These are phyloP conservation scores for Cerceris ruficornis DNA, from an alignment of 2,888 invertebrate genomes.

Conservation along the genomic window DNA sequence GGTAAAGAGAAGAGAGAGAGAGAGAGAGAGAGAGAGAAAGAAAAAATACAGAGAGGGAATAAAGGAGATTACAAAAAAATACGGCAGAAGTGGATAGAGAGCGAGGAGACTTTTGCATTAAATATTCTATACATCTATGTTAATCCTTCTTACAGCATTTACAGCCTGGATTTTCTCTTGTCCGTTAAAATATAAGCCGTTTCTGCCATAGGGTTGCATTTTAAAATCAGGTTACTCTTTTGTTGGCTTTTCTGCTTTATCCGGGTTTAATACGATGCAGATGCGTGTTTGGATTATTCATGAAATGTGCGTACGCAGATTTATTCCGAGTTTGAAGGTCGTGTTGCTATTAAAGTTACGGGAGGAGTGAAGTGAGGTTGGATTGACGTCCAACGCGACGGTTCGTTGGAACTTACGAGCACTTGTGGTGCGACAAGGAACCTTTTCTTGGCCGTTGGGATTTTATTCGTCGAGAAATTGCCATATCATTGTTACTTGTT, in stretches of 20 bases:
- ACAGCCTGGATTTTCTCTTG: constrained; percentile 6
- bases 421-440: no score
- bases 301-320: not conserved
- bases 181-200: not conserved
- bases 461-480: no score
- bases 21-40: not conserved
- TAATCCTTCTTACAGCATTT: constrained; percentile 1
- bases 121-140: constrained; percentile 23
- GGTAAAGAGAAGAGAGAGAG: not conserved
- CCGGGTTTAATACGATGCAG: not conserved
- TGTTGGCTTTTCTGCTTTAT: not conserved
- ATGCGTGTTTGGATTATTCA: not conserved
- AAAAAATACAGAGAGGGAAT: not conserved
- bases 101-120: constrained; percentile 7
- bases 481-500: no score
- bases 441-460: no score
- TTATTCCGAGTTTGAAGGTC: no score
- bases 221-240: not conserved
- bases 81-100: constrained; percentile 1
- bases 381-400: no score
- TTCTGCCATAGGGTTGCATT: not conserved
- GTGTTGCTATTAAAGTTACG: no score
- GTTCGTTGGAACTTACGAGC: no score
- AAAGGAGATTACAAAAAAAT: constrained; percentile 7
- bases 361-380: no score